Base-by-base conservation (phyloP, 2,113 vertebrate species). In the Epinephelus fuscoguttatus region DNA sequence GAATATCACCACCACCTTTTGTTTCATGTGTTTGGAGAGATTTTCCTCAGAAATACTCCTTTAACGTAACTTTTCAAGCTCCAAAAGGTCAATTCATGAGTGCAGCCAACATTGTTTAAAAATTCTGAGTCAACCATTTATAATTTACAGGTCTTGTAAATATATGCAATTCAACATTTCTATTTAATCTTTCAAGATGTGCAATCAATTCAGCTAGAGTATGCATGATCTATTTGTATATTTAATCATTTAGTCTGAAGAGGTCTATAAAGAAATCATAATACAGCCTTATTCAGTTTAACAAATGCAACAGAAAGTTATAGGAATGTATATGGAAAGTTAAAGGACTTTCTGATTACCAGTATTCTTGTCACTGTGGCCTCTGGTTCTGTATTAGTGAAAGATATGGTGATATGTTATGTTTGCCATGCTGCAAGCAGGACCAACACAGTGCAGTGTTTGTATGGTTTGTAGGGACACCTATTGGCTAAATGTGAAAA, bases 391-490 rank as follows among this genome's bases (percentile, higher is more conserved):
- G 60, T 53, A 57, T 15, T 13, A 80, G 73, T 75, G 52, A 75
- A 33, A 73, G 62, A 79, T 61, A 73, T 70, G 40, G 47, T 74
- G 79, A 78, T 66, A 57, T 88, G 82, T 91, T 90, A 70, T 88
- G 82, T 91, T 76, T 87, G 84, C 63, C 78, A 67, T 18, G 77
- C 75, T 88, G 86, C 81, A 89, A 85, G 80, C 81, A 75, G 74
- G 60, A 59, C 45, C 19, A 18, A 33, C 45, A 56, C 70, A 4
- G 50, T 56, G 73, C 19, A 60, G 19, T 19, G 40, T 94, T 96
- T 95, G 70, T 69, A 75, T 96, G 97, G 98, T 96, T 97, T 98
- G 95, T 95, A 97, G 96, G 93, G 97, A 96, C 98, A 97, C 95
- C 98, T 99, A 96, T 97, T 96, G 98, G 97, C 94, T 60, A 59